phyloP scores from a whole-genome alignment of 2,113 vertebrate species.

The Platichthys flesus region DNA sequence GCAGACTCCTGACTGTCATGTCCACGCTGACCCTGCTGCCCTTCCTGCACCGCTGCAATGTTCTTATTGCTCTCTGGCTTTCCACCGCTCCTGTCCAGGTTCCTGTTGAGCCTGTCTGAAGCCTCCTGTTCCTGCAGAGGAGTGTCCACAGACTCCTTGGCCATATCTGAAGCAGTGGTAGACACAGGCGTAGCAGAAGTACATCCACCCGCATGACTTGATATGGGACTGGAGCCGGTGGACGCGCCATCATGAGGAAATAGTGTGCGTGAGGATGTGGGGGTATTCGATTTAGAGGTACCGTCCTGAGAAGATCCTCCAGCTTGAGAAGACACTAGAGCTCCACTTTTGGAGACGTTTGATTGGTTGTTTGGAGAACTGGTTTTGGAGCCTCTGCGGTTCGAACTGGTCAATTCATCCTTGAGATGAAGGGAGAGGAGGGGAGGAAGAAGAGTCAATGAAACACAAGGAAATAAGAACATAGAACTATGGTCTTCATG shows the following conservation, averaged over 20 bases:
- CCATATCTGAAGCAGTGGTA: slow-evolving; percentile 78
- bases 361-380: slow-evolving; percentile 22
- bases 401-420: slow-evolving; percentile 91
- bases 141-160: slow-evolving; percentile 77
- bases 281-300: slow-evolving; percentile 84
- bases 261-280: slow-evolving; percentile 20
- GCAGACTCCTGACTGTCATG: not conserved
- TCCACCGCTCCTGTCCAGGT: slow-evolving; percentile 75
- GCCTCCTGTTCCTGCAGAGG: slow-evolving; percentile 72
- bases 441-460: not conserved
- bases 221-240: slow-evolving; percentile 10
- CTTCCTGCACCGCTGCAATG: slow-evolving; percentile 82
- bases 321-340: slow-evolving; percentile 72
- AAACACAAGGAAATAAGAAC: not conserved
- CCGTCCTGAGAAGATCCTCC: slow-evolving; percentile 64
- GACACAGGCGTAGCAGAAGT: slow-evolving; percentile 40
- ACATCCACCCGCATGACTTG: slow-evolving; percentile 66
- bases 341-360: slow-evolving; percentile 81
- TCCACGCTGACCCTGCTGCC: slow-evolving; percentile 73
- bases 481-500: not conserved
- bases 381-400: slow-evolving; percentile 78
- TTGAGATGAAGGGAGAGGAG: slow-evolving; percentile 53
- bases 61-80: slow-evolving; percentile 85
- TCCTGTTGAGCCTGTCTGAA: slow-evolving; percentile 80
- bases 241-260: slow-evolving; percentile 65